A percentile compares a stretch with the other conserved stretches of the same genome.
These are phyloP conservation scores for Anadara kagoshimensis DNA, from an alignment of 1,140 invertebrate genomes.

Conservation along the genomic window DNA sequence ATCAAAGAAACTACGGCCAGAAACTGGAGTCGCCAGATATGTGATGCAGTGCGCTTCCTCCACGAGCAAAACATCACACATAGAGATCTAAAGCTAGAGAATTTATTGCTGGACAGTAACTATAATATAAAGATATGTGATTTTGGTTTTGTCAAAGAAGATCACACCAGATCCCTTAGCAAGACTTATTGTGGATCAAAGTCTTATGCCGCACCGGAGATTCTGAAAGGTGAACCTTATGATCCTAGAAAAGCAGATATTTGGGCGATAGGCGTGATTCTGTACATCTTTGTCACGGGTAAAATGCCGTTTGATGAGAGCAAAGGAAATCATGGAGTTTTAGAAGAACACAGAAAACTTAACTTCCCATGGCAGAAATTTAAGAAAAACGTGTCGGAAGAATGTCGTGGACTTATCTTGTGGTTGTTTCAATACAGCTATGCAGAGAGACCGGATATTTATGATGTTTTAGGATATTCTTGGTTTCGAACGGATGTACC, in stretches of 20 bases:
- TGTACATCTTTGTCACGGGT: slow-evolving; percentile 73
- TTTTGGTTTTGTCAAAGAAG: slow-evolving; percentile 83
- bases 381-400: slow-evolving; percentile 55
- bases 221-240: slow-evolving; percentile 77
- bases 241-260: slow-evolving; percentile 72
- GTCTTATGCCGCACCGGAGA: slow-evolving; percentile 83
- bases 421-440: slow-evolving; percentile 61
- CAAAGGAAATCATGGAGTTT: slow-evolving; percentile 67
- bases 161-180: slow-evolving; percentile 72
- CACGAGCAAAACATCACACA: slow-evolving; percentile 91
- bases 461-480: slow-evolving; percentile 42
- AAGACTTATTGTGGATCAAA: slow-evolving; percentile 82
- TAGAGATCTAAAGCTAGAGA: slow-evolving; percentile 90
- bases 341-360: slow-evolving; percentile 69
- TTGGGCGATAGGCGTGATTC: slow-evolving; percentile 73
- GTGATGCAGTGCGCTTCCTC: slow-evolving; percentile 85
- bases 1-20: slow-evolving; percentile 64
- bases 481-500: slow-evolving; percentile 57
- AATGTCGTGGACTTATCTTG: slow-evolving; percentile 56
- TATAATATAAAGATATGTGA: slow-evolving; percentile 92
- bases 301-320: slow-evolving; percentile 74
- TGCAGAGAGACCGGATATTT: slow-evolving; percentile 55
- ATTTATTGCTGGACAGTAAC: slow-evolving; percentile 86
- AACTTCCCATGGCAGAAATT: slow-evolving; percentile 70
- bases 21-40: slow-evolving; percentile 64